These are phyloP conservation scores for Phylloscopus trochilus DNA, from an alignment of 2,113 vertebrate species.

Conservation along the genomic window DNA sequence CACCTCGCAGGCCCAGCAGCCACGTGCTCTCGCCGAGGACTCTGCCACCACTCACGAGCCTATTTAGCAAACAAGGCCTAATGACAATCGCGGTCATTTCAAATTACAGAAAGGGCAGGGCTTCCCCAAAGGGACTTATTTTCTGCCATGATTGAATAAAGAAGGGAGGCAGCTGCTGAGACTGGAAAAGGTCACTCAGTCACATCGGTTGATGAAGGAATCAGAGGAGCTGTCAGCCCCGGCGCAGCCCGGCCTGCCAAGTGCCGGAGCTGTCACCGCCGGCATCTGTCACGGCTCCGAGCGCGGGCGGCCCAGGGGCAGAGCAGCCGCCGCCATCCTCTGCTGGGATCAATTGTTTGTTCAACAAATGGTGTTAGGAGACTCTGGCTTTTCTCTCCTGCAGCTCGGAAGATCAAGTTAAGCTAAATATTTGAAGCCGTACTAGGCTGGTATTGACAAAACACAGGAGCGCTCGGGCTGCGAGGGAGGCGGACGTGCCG, in stretches of 20 bases:
- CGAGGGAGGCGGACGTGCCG: not conserved
- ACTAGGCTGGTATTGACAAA: conserved; percentile 12
- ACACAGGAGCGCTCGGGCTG: not conserved
- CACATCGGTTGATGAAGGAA: conserved; percentile 71
- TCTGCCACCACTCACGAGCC: not conserved
- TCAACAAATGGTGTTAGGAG: conserved; percentile 26
- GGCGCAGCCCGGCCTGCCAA: conserved; percentile 50
- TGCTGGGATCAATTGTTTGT: conserved; percentile 44
- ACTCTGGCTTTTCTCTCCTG: conserved; percentile 34
- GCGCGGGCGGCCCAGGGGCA: not conserved
- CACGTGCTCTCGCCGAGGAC: accelerated
- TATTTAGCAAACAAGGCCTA: not conserved
- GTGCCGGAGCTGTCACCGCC: conserved; percentile 67
- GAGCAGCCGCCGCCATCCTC: not conserved
- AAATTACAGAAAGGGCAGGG: conserved; percentile 57
- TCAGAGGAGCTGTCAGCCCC: conserved; percentile 76
- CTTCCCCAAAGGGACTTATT: conserved; percentile 57
- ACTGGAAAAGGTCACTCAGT: conserved; percentile 77
- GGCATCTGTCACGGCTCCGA: conserved; percentile 11
- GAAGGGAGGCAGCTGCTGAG: conserved; percentile 67
- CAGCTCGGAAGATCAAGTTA: conserved; percentile 53
- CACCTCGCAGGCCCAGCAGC: accelerated
- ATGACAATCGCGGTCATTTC: conserved; percentile 64
- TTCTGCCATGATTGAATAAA: conserved; percentile 71
- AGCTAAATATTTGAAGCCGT: conserved; percentile 66